These are phyloP conservation scores for Porites lobata DNA, from an alignment of 92 coral and sea anemone genomes.

Conservation along the genomic window DNA sequence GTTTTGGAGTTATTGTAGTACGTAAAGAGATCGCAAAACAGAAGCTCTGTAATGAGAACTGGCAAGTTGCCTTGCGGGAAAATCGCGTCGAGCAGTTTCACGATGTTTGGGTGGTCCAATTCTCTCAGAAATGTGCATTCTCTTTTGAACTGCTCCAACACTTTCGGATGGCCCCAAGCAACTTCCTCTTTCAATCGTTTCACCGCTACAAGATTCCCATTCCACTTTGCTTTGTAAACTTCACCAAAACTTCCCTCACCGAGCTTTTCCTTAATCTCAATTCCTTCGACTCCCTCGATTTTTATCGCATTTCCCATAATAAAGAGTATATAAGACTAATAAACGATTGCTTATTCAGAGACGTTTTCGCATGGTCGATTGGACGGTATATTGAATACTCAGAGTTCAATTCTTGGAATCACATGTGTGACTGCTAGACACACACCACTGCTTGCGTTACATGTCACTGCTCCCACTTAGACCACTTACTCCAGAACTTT, in stretches of 20 bases:
- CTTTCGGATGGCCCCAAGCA: slow-evolving; percentile 18
- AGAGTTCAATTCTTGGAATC: no score
- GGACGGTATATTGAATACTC: no score
- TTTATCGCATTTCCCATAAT: slow-evolving; percentile 40
- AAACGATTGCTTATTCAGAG: neutral
- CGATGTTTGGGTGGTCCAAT: slow-evolving; percentile 63
- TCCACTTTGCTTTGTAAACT: slow-evolving; percentile 66
- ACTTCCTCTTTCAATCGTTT: slow-evolving; percentile 53
- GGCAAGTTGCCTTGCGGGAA: slow-evolving; percentile 46
- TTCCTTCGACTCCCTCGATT: slow-evolving; percentile 45
- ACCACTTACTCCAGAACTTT: no score
- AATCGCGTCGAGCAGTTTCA: slow-evolving; percentile 43
- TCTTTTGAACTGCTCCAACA: slow-evolving; percentile 45
- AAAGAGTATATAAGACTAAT: neutral
- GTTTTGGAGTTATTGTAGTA: slow-evolving; percentile 45
- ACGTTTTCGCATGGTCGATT: neutral
- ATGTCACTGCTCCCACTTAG: no score
- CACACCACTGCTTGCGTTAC: no score
- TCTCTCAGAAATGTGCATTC: slow-evolving; percentile 60
- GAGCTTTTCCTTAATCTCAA: slow-evolving; percentile 36
- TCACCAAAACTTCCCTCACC: slow-evolving; percentile 64
- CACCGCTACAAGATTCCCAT: slow-evolving; percentile 43
- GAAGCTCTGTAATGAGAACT: slow-evolving; percentile 60
- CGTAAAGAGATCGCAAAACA: slow-evolving; percentile 54
- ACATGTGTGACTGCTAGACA: no score